These are phyloP conservation scores for Corythornis cristatus DNA, from an alignment of 2,113 vertebrate genomes.

Conservation along the genomic window DNA sequence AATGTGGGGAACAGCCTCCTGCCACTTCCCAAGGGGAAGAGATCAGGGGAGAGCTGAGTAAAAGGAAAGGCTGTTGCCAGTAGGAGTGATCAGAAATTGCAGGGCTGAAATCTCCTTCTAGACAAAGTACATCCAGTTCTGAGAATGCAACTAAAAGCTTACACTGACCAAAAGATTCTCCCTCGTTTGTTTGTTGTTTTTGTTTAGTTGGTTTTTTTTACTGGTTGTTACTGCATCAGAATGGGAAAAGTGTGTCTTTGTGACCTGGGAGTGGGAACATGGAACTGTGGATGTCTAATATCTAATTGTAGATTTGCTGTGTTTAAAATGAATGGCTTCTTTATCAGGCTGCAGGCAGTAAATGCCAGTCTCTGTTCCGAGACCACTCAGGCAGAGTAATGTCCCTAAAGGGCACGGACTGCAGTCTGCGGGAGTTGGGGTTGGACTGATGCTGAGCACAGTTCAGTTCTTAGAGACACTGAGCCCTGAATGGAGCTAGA, in stretches of 20 bases:
- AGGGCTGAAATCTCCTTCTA: slow-evolving; percentile 2
- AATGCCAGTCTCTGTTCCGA: neutral
- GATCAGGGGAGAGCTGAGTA: neutral
- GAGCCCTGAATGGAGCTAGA: neutral
- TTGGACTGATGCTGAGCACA: neutral
- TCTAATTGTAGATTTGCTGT: neutral
- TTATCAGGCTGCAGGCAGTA: neutral
- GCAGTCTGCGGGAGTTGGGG: neutral
- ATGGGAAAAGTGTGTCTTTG: neutral
- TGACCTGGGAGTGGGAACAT: neutral
- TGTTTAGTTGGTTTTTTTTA: neutral
- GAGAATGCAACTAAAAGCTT: slow-evolving; percentile 1
- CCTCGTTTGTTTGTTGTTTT: neutral
- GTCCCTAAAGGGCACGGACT: neutral
- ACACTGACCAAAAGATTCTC: neutral
- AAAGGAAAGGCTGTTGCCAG: neutral
- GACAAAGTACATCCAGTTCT: slow-evolving; percentile 13
- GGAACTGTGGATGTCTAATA: neutral
- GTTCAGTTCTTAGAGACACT: neutral
- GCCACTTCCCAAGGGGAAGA: neutral
- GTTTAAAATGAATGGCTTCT: neutral
- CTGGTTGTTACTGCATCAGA: neutral
- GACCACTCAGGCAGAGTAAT: neutral
- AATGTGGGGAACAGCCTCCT: neutral
- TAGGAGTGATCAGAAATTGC: slow-evolving; percentile 9